Evolutionary conservation across 2,888 invertebrate genomes (phyloP), one percentile per base, ranked within the genome.

Genomic region (Pristionchus mayeri): DNA sequence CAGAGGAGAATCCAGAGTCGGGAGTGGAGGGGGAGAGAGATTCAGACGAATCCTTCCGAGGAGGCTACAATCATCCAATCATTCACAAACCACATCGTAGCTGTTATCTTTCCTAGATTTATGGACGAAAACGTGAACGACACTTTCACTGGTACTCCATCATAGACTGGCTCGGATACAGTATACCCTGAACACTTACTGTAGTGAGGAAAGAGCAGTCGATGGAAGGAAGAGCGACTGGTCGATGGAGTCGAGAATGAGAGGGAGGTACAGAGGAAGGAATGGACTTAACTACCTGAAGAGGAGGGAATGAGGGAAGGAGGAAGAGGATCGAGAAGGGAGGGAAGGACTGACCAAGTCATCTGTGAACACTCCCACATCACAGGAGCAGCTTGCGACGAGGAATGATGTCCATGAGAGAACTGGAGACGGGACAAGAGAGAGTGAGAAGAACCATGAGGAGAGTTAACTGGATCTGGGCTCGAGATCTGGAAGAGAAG

Each of bases 1-100:
- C 88, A 18, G 88, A 88, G 4, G 88, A 88, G 86, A 88, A 88
- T 52, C 88, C 88, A 9, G 88, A 88, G 60, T 88, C 88, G 44
- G 88, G 88, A 3, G 88, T 87, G 78, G 86, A 83, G 2, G 88
- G 88, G 27, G 75, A 75, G 24, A 75, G 75, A n/a, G 44, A 48
- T n/a, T 75, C 75, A 16, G 75, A 24, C 21, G 67, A 67, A 37
- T 67, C 67, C 67, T 67, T 67, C 18, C 67, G 67, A 67, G 67
- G 67, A 4, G 67, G 67, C 67, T 67, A 37, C 18, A 67, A 67
- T 21, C 37, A 67, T 24, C 34, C 37, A 34, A 63, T 63, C 63
- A 63, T 30, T 63, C 60, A 11, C 67, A n/a, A n/a, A n/a, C 37
- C 67, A 2, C 37, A 67, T 67, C 67, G 37, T 67, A 37, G 21